Conservation (phyloP, 1,140 invertebrate species). For the Papilio dardanus region DNA sequence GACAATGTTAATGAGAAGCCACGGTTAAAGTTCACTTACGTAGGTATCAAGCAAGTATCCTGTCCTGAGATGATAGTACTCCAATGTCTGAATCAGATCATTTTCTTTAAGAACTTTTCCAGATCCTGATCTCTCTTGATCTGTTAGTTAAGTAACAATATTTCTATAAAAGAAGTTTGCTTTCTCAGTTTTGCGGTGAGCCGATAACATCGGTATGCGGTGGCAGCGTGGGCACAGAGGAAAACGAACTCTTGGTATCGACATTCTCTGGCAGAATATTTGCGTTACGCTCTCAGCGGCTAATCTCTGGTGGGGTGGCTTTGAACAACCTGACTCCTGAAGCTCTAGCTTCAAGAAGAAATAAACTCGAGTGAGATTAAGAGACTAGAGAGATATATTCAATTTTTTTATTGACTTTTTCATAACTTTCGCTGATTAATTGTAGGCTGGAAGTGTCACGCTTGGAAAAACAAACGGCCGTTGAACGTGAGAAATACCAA, state of each 20-base stretch:
- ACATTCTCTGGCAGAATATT: conserved; percentile 76
- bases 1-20: conserved; percentile 68
- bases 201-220: conserved; percentile 72
- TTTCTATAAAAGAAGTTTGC: conserved; percentile 27
- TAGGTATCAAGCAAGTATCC: conserved; percentile 45
- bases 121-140: neutral
- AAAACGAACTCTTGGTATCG: conserved; percentile 64
- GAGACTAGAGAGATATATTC: no score
- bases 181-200: conserved; percentile 73
- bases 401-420: neutral
- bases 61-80: neutral
- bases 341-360: conserved; percentile 62
- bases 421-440: neutral
- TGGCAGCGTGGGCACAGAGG: conserved; percentile 65
- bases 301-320: conserved; percentile 46
- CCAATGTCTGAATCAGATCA: neutral
- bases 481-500: conserved; percentile 74
- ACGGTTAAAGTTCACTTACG: conserved; percentile 71
- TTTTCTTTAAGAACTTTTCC: neutral
- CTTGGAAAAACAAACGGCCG: conserved; percentile 73
- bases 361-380: conserved; percentile 66
- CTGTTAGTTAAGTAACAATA: neutral
- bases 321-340: conserved; percentile 57
- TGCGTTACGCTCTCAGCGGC: conserved; percentile 59
- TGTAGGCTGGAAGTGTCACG: conserved; percentile 64